These are phyloP conservation scores for Rhabdomys dilectus DNA, from an alignment of 2,113 vertebrate genomes.

Conservation along the genomic window DNA sequence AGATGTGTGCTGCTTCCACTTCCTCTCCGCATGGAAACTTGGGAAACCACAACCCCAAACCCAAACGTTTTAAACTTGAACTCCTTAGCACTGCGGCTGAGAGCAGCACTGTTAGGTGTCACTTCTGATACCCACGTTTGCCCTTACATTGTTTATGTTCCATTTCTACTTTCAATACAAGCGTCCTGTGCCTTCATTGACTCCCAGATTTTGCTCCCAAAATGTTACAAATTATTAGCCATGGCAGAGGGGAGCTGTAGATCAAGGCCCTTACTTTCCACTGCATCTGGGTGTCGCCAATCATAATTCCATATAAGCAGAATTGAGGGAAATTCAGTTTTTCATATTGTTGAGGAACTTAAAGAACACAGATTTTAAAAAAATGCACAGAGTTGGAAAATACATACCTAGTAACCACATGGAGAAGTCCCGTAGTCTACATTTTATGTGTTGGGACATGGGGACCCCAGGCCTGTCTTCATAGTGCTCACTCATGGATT, in stretches of 20 bases:
- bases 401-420: not conserved
- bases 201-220: not conserved
- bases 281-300: not conserved
- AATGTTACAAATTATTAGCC: not conserved
- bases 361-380: not conserved
- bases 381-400: not conserved
- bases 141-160: constrained; percentile 7
- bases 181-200: not conserved
- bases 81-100: not conserved
- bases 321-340: constrained; percentile 20
- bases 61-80: not conserved
- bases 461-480: not conserved
- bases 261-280: not conserved
- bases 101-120: not conserved
- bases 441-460: not conserved
- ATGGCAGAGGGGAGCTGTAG: not conserved
- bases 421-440: not conserved
- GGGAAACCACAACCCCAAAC: not conserved
- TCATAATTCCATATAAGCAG: not conserved
- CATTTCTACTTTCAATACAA: not conserved
- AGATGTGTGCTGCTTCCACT: not conserved
- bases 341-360: not conserved
- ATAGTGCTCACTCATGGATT: not conserved
- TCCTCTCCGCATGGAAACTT: not conserved
- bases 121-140: not conserved